These are phyloP conservation scores for Lordiphosa stackelbergi DNA, from an alignment of 1,140 invertebrate genomes.

Conservation along the genomic window DNA sequence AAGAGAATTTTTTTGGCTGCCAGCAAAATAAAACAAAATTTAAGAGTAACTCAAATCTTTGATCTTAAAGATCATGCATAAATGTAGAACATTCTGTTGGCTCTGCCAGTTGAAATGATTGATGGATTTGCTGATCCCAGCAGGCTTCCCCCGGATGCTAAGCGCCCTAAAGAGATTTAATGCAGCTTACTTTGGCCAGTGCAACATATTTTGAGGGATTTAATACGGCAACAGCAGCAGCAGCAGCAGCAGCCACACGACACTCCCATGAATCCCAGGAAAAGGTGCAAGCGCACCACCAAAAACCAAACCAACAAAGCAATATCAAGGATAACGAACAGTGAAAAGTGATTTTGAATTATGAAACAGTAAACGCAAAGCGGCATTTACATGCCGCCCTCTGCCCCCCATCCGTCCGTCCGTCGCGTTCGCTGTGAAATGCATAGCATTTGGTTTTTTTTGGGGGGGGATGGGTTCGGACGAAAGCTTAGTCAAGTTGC, in stretches of 20 bases:
- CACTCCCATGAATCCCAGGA: slow-evolving; percentile 8
- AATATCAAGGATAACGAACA: slow-evolving; percentile 29
- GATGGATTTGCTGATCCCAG: slow-evolving; percentile 37
- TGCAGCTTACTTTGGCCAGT: background rate
- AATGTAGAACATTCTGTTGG: slow-evolving; percentile 18
- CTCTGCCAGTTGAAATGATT: slow-evolving; percentile 30
- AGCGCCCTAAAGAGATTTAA: slow-evolving; percentile 4
- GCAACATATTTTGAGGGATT: slow-evolving; percentile 14
- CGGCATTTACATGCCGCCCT: slow-evolving; percentile 36
- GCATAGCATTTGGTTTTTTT: slow-evolving; percentile 20
- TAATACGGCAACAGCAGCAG: background rate
- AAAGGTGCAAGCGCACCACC: slow-evolving; percentile 22
- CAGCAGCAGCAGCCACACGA: slow-evolving; percentile 10
- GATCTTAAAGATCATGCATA: too few species aligned
- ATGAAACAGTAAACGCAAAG: slow-evolving; percentile 60
- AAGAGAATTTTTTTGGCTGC: too few species aligned
- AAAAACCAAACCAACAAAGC: slow-evolving; percentile 18
- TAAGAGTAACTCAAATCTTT: too few species aligned
- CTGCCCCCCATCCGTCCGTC: background rate
- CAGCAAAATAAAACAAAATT: too few species aligned
- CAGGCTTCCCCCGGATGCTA: background rate
- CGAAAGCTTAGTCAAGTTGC: slow-evolving; percentile 50
- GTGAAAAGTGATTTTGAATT: slow-evolving; percentile 72
- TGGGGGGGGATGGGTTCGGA: background rate
- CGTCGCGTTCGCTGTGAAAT: background rate